Percentiles rank a stretch among this genome's conserved stretches.
Evolutionary conservation across 2,113 vertebrate genomes (phyloP).

Genomic region (Prolemur simus): DNA sequence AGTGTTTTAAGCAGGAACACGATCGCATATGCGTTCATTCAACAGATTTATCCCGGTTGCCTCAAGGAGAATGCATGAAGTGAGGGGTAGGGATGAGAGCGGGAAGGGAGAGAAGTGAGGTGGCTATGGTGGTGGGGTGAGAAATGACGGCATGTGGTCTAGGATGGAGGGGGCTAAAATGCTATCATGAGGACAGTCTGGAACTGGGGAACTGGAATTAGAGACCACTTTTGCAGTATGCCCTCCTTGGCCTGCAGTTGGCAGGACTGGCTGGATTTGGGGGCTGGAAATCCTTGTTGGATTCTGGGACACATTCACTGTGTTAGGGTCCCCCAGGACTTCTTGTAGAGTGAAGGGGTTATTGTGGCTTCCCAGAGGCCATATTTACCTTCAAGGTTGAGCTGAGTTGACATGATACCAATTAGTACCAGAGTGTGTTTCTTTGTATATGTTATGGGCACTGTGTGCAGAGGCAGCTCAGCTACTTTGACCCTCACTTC

Average conservation of each 20-base stretch:
- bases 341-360: neutral
- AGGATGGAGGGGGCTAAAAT: neutral
- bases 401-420: neutral
- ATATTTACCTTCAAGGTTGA: neutral
- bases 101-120: neutral
- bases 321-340: neutral
- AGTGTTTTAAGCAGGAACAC: neutral
- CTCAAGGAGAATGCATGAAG: neutral
- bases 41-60: neutral
- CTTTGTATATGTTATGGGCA: accelerated
- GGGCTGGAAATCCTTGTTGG: neutral
- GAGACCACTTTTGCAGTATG: neutral
- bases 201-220: neutral
- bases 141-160: neutral
- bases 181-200: neutral
- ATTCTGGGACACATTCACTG: neutral
- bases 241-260: neutral
- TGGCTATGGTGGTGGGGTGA: accelerated
- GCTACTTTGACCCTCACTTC: neutral
- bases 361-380: neutral
- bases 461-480: neutral
- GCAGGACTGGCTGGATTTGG: no score
- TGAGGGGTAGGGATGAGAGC: neutral
- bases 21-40: neutral
- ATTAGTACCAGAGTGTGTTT: neutral